Percentiles rank a stretch among this genome's conserved stretches.
These are phyloP conservation scores for Caracal caracal DNA, from an alignment of 2,113 vertebrate species.

Conservation along the genomic window DNA sequence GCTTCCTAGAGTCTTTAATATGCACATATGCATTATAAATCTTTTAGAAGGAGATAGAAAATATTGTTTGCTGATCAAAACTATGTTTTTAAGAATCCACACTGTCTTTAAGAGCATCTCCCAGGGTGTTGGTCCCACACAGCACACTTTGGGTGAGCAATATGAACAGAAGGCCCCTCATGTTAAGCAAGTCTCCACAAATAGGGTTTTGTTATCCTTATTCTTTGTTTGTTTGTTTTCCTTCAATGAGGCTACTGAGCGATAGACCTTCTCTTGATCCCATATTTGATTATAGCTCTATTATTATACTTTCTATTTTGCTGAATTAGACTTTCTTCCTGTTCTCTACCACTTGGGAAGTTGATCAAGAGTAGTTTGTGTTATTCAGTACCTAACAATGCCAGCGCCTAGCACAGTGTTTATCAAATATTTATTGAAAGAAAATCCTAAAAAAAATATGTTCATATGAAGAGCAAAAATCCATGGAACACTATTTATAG, in stretches of 20 bases:
- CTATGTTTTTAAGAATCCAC: neutral
- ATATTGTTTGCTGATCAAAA: neutral
- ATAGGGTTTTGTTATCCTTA: neutral
- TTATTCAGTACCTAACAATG: neutral
- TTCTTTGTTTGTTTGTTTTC: neutral
- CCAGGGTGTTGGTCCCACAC: neutral
- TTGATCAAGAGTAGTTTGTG: neutral
- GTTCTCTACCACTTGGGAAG: neutral
- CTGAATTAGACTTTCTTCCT: neutral
- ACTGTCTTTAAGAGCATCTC: neutral
- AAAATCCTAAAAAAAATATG: neutral
- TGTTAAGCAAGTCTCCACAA: neutral
- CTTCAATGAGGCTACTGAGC: neutral
- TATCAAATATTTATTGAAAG: neutral
- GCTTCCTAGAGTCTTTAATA: neutral
- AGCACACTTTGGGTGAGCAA: neutral
- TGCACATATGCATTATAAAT: neutral
- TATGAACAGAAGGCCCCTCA: neutral
- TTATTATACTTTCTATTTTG: constrained; percentile 6
- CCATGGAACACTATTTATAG: neutral
- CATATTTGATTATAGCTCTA: neutral
- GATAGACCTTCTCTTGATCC: neutral
- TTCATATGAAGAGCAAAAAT: neutral
- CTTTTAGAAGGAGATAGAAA: neutral
- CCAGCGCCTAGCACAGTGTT: neutral